A percentile compares a stretch with the other conserved stretches of the same genome.
These are phyloP conservation scores for Actinernus sp. DNA, from an alignment of 92 coral and sea anemone genomes.

Conservation along the genomic window DNA sequence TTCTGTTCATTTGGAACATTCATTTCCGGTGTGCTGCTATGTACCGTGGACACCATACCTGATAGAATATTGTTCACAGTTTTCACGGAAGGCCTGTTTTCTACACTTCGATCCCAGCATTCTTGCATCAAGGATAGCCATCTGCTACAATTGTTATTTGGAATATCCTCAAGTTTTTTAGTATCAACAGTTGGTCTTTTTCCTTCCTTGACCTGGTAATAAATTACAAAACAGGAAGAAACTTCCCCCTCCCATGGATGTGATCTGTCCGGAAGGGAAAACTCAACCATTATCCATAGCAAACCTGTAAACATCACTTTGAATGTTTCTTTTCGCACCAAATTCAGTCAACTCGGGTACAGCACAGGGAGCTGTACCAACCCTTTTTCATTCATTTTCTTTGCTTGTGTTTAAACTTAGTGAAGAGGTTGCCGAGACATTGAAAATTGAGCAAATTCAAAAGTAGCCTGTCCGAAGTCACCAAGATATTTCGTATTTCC, in stretches of 20 bases:
- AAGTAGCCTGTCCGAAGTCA: constrained; percentile 47
- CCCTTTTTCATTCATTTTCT: not conserved
- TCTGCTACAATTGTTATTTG: not conserved
- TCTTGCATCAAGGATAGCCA: constrained; percentile 20
- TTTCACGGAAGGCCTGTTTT: too few species aligned
- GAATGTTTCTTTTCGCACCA: constrained; percentile 13
- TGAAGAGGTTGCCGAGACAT: constrained; percentile 1
- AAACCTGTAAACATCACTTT: constrained; percentile 41
- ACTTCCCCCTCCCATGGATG: constrained; percentile 58
- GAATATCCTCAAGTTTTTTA: not conserved
- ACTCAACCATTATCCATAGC: constrained; percentile 23
- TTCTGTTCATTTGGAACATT: too few species aligned
- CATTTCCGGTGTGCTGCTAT: not conserved
- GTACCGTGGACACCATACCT: too few species aligned
- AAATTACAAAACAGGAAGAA: constrained; percentile 15
- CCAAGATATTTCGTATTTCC: constrained; percentile 3
- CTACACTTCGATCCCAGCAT: too few species aligned
- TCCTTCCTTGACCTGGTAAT: constrained; percentile 20
- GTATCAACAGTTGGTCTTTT: constrained; percentile 13
- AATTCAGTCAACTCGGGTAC: constrained; percentile 33
- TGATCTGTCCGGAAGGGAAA: constrained; percentile 17
- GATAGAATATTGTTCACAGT: too few species aligned
- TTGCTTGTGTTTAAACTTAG: not conserved
- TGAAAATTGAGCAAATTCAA: constrained; percentile 20
- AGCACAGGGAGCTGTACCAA: constrained; percentile 51